phyloP scores from a whole-genome alignment of 2,888 invertebrate species.

The Trichopria drosophilae region DNA sequence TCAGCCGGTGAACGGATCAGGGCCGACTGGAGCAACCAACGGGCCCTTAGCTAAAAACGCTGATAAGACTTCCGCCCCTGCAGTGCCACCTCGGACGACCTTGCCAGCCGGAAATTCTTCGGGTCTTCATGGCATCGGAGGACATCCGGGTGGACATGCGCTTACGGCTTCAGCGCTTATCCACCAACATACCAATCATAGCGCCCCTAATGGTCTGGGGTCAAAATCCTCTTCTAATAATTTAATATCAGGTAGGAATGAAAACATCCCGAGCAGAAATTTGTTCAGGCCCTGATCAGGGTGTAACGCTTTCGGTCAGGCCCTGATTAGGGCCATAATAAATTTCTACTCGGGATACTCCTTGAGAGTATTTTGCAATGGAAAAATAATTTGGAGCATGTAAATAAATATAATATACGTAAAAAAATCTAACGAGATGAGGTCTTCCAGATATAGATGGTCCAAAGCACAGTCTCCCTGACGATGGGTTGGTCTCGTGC shows the following conservation, averaged over 20 bases:
- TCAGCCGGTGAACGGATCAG: slow-evolving; percentile 52
- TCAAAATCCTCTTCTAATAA: slow-evolving; percentile 49
- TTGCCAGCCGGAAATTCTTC: slow-evolving; percentile 43
- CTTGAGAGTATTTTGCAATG: too few relatives aligned
- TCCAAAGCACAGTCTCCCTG: slow-evolving; percentile 48
- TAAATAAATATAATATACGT: too few relatives aligned
- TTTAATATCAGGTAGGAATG: slow-evolving; percentile 53
- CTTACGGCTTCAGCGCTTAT: slow-evolving; percentile 55
- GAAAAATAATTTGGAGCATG: too few relatives aligned
- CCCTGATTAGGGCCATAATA: too few relatives aligned
- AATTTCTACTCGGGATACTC: too few relatives aligned
- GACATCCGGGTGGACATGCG: slow-evolving; percentile 44
- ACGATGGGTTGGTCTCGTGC: slow-evolving; percentile 55
- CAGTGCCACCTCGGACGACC: slow-evolving; percentile 54
- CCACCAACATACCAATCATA: slow-evolving; percentile 54
- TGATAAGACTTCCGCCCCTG: slow-evolving; percentile 54
- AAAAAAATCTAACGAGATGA: too few relatives aligned
- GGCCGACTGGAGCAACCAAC: slow-evolving; percentile 41
- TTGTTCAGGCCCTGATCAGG: too few relatives aligned
- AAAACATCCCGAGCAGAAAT: too few relatives aligned
- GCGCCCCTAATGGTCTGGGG: slow-evolving; percentile 46
- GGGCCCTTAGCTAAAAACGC: slow-evolving; percentile 39
- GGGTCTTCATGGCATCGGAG: slow-evolving; percentile 37
- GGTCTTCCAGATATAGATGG: too few relatives aligned
- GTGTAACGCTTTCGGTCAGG: too few relatives aligned